Percentiles rank a stretch among this genome's conserved stretches.
Conservation (phyloP, 2,888 invertebrate genomes). For the Drosophila anomalata region DNA sequence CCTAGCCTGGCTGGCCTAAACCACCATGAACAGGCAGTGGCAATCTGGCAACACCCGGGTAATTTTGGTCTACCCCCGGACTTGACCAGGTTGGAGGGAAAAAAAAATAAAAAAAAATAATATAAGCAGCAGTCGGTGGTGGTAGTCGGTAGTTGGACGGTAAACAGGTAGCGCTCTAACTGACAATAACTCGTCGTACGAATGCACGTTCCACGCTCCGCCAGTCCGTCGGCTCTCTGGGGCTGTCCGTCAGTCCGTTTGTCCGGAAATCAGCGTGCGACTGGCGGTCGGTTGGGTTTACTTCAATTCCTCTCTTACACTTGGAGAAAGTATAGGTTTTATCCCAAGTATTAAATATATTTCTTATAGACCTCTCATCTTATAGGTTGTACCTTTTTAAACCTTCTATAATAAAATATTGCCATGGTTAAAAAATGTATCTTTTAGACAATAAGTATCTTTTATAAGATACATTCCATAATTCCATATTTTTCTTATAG, state of each 20-base stretch:
- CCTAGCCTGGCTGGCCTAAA: background rate
- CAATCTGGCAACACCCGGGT: slow-evolving; percentile 67
- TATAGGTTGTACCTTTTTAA: background rate
- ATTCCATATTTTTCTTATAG: too few species aligned
- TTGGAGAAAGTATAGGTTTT: background rate
- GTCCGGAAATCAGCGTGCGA: slow-evolving; percentile 72
- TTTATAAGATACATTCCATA: too few species aligned
- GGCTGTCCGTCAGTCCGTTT: slow-evolving; percentile 41
- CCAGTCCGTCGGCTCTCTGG: slow-evolving; percentile 34
- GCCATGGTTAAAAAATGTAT: too few species aligned
- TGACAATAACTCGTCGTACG: slow-evolving; percentile 79
- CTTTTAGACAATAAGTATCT: too few species aligned
- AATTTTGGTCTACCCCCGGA: slow-evolving; percentile 46
- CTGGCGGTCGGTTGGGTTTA: slow-evolving; percentile 64
- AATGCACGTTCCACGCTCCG: slow-evolving; percentile 67
- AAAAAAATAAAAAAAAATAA: background rate
- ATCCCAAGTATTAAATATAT: too few species aligned
- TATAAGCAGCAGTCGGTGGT: slow-evolving; percentile 57
- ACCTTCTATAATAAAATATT: background rate
- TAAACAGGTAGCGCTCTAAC: slow-evolving; percentile 80
- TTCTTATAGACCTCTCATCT: too few species aligned
- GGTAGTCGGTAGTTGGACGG: slow-evolving; percentile 62
- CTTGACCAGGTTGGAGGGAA: slow-evolving; percentile 37
- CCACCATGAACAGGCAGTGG: slow-evolving; percentile 3
- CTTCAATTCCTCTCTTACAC: slow-evolving; percentile 31